Evolutionary conservation across 92 coral and sea anemone species (phyloP).

Genomic region (Hydrozoanthus gracilis): DNA sequence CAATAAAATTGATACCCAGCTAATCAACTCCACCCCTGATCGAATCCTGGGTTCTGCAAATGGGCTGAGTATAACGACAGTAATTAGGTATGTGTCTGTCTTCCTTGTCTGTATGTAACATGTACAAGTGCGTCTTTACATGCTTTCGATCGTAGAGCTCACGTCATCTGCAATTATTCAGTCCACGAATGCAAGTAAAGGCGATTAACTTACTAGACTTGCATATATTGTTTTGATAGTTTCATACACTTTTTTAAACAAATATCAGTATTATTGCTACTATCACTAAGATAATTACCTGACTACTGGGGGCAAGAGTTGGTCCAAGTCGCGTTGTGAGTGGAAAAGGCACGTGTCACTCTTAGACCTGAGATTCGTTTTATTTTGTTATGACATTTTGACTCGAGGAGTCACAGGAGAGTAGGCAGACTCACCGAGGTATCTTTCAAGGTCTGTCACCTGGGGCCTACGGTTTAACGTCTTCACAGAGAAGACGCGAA

Average conservation of each 20-base stretch:
- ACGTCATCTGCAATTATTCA: not conserved
- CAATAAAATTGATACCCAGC: too few relatives aligned
- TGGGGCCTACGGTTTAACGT: not conserved
- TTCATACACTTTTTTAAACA: not conserved
- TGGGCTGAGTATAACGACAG: not conserved
- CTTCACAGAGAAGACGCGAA: not conserved
- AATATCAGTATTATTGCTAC: not conserved
- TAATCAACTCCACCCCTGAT: not conserved
- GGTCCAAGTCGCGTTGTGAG: not conserved
- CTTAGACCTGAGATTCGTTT: not conserved
- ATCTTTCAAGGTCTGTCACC: too few relatives aligned
- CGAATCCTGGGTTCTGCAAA: not conserved
- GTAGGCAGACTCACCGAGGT: too few relatives aligned
- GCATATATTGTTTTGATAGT: not conserved
- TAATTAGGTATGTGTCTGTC: not conserved
- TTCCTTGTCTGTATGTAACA: too few relatives aligned
- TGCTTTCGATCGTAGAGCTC: not conserved
- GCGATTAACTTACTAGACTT: too few relatives aligned
- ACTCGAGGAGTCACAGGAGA: too few relatives aligned
- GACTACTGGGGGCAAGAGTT: not conserved
- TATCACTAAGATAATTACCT: not conserved
- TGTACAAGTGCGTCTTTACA: not conserved
- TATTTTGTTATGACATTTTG: not conserved
- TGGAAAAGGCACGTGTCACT: too few relatives aligned
- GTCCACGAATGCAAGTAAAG: too few relatives aligned